Conservation (phyloP, 2,888 invertebrate genomes). For the Ernsta delagoae region DNA sequence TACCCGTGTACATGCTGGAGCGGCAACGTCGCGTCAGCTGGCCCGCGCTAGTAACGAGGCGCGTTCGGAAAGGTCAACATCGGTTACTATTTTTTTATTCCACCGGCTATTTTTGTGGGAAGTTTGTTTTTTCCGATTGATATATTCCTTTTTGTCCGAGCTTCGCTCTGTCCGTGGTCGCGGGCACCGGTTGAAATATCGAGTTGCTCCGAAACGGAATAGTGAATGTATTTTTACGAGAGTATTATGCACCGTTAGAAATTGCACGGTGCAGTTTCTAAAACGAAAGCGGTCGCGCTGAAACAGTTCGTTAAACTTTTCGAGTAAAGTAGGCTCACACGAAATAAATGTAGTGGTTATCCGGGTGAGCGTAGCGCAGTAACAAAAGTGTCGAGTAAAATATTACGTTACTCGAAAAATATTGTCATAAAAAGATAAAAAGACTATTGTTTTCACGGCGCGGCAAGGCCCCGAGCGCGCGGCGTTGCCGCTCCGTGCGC, state of each 20-base stretch:
- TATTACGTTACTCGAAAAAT: conserved; percentile 58
- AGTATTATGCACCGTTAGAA: conserved; percentile 33
- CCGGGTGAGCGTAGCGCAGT: not conserved
- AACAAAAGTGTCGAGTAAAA: conserved; percentile 39
- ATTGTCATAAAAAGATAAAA: conserved; percentile 58
- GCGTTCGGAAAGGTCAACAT: conserved; percentile 82
- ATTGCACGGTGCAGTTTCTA: conserved; percentile 36
- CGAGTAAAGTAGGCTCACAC: not conserved
- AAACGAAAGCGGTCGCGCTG: conserved; percentile 32
- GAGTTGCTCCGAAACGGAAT: conserved; percentile 24
- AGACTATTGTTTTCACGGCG: conserved; percentile 77
- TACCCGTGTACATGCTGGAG: conserved; percentile 59
- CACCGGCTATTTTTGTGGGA: conserved; percentile 70
- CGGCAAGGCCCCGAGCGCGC: conserved; percentile 74
- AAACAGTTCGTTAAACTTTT: conserved; percentile 10
- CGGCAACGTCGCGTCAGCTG: conserved; percentile 84
- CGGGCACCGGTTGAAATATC: conserved; percentile 10
- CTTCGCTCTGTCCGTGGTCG: conserved; percentile 13
- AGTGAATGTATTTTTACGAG: conserved; percentile 37
- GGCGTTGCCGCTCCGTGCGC: conserved; percentile 77
- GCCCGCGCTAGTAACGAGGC: conserved; percentile 76
- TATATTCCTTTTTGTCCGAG: conserved; percentile 33
- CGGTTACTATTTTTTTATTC: conserved; percentile 76
- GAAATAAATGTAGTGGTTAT: not conserved
- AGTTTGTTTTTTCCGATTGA: conserved; percentile 48